These are phyloP conservation scores for Procavia capensis DNA, from an alignment of 2,113 vertebrate genomes.

Conservation along the genomic window DNA sequence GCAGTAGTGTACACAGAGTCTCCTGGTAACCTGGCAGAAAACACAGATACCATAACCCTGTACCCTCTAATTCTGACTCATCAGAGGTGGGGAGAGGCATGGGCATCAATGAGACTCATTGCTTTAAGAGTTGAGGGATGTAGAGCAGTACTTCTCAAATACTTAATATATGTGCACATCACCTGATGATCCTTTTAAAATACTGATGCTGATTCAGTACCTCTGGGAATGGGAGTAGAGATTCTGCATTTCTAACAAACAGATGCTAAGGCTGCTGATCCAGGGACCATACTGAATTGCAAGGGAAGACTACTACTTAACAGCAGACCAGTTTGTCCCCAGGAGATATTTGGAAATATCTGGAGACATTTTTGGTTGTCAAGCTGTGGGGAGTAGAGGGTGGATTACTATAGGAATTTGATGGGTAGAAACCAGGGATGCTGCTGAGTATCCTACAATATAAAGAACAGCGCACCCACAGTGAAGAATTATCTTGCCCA, in stretches of 20 bases:
- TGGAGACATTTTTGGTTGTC: neutral
- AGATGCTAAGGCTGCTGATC: rapidly evolving
- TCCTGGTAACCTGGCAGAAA: neutral
- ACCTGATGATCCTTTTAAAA: neutral
- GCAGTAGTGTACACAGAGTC: neutral
- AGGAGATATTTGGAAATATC: neutral
- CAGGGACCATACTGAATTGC: neutral
- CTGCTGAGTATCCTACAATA: neutral
- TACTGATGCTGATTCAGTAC: neutral
- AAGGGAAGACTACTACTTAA: neutral
- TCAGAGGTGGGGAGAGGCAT: neutral
- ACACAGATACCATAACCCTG: rapidly evolving
- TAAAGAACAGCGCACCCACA: neutral
- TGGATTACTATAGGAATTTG: neutral
- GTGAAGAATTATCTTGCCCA: too few species aligned
- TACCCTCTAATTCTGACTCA: neutral
- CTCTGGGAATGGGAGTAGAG: neutral
- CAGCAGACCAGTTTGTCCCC: neutral
- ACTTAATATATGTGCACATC: rapidly evolving
- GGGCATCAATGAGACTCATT: neutral
- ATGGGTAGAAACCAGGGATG: neutral
- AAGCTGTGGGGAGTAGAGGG: too few species aligned
- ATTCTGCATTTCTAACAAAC: neutral
- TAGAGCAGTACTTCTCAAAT: neutral
- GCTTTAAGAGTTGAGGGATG: neutral